Conservation (phyloP, 2,888 invertebrate species). For the Stenichneumon culpator region DNA sequence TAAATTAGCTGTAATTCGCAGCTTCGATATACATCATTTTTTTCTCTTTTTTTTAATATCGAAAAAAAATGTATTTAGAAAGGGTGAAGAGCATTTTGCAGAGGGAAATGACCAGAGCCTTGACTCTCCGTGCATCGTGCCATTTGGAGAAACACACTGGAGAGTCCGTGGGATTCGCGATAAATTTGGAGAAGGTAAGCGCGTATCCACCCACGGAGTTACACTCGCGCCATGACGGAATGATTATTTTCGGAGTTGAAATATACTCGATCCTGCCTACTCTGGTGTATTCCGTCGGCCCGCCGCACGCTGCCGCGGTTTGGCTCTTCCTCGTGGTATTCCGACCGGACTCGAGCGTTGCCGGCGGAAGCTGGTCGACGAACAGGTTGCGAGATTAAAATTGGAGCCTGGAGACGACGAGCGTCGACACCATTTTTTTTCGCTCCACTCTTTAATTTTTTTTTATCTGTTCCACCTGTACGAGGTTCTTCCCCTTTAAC, state of each 20-base stretch:
- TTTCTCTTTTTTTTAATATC: neutral
- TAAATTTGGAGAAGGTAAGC: neutral
- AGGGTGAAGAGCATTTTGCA: no score
- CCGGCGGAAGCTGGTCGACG: neutral
- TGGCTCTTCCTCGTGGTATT: neutral
- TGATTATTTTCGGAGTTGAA: slow-evolving; percentile 50
- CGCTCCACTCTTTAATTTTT: neutral
- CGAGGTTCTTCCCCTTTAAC: no score
- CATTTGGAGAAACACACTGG: slow-evolving; percentile 4
- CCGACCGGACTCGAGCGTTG: neutral
- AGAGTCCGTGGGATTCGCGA: neutral
- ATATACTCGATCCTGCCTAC: slow-evolving; percentile 28
- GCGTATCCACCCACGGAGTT: slow-evolving; percentile 32
- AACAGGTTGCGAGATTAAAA: neutral
- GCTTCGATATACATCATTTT: neutral
- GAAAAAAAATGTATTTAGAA: neutral
- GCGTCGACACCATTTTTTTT: neutral
- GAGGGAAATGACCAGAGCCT: no score
- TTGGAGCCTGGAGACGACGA: slow-evolving; percentile 7
- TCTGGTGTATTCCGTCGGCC: slow-evolving; percentile 27
- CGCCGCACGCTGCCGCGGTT: neutral
- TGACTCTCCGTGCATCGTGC: neutral
- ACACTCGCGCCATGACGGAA: slow-evolving; percentile 26
- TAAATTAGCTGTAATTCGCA: neutral
- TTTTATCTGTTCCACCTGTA: no score